phyloP scores from a whole-genome alignment of 2,797 vertebrate genomes.

The Myotis planiceps region DNA sequence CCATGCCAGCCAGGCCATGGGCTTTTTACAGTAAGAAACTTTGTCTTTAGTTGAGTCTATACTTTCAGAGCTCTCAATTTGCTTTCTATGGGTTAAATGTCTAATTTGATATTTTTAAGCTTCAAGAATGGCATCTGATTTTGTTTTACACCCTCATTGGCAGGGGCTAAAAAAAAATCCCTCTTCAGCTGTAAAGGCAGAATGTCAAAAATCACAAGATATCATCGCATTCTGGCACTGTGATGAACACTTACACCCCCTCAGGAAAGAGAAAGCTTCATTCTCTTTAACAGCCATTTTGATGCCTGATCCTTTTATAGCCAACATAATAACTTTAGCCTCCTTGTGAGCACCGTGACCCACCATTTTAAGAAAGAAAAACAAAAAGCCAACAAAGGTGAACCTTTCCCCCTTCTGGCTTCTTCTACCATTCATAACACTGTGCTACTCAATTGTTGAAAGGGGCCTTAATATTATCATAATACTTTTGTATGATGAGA shows the following conservation, averaged over 20 bases:
- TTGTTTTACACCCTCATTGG: conserved; percentile 34
- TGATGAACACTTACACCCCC: neutral
- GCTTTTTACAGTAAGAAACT: neutral
- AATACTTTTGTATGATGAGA: neutral
- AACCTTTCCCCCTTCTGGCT: neutral
- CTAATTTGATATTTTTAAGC: conserved; percentile 22
- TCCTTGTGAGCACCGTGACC: neutral
- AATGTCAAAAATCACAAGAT: conserved; percentile 38
- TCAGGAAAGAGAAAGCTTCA: neutral
- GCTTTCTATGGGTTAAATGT: conserved; percentile 23
- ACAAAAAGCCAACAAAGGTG: conserved; percentile 5
- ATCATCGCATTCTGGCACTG: neutral
- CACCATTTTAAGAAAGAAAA: conserved; percentile 16
- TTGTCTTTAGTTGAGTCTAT: neutral
- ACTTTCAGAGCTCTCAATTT: conserved; percentile 7
- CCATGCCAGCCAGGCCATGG: no score
- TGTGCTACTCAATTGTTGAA: neutral
- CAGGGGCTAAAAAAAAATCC: conserved; percentile 6
- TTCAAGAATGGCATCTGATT: conserved; percentile 24
- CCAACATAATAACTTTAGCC: neutral
- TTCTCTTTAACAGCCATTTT: conserved; percentile 46
- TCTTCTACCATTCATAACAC: neutral
- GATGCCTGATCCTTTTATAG: neutral
- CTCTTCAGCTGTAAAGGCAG: neutral
- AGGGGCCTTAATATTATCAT: neutral